Evolutionary conservation across 2,113 vertebrate species (phyloP), one percentile per base, ranked within the genome.

Genomic region (Pollimyrus isidori): DNA sequence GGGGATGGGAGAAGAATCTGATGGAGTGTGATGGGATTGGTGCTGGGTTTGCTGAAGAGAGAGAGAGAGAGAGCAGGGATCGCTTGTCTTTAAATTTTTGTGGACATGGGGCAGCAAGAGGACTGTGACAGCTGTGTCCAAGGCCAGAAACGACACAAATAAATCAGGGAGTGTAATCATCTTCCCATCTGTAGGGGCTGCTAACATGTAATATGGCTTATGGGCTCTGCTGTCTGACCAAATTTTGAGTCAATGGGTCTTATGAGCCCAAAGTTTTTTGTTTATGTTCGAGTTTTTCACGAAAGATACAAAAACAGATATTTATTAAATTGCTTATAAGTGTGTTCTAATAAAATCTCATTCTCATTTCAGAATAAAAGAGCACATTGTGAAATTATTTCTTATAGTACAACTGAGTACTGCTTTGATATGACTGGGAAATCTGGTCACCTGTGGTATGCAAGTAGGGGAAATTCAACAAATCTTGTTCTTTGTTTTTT

Each of bases 1-100:
- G 89, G 94, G 92, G 93, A 93, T 92, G 23, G 50, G 10, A 76
- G 50, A 58, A 49, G 53, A 90, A 21, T 85, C 10, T 84, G 49
- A 19, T 83, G 58, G 42, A 52, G 52, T 17, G 84, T 65, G 48
- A 80, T 46, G 76, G 62, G 58, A 87, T 4, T 15, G 88, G 45
- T 49, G 87, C 35, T 6, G 50, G 26, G 49, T 26, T 7, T 30
- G 50, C 30, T 56, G 30, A 52, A 13, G 52, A 35, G 52, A 35
- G 26, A 13, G 52, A 35, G 52, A 35, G 26, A 56, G 17, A 30
- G 13, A 52, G 9, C 48, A 49, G 85, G 46, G 26, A 17, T 19
- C 10, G 11, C 13, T 26, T 53, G 26, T 42, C 73, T 21, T 35
- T 35, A 15, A 15, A 56, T 26, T 87, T 56, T 86, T n/a, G 48